Base-by-base conservation (phyloP, 53 echinoderm and acorn worm species). In the Hippasteria phrygiana region DNA sequence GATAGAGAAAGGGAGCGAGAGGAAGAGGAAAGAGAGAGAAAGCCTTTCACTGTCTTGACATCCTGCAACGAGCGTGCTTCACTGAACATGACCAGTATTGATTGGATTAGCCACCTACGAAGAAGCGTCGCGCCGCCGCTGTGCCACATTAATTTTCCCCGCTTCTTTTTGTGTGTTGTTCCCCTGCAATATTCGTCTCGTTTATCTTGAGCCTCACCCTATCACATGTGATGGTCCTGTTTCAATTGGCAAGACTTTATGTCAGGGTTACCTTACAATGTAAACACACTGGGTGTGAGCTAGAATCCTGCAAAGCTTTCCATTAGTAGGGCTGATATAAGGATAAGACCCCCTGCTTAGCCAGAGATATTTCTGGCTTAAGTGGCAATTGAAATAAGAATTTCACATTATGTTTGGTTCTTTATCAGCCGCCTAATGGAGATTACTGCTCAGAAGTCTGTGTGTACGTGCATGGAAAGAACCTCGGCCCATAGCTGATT, bases 81-180 rank as follows among this genome's bases (percentile, higher is more conserved):
- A 41, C 73, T 43, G 73, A 73, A 43, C 73, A 73, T 73, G 73
- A 42, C 73, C 43, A 43, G 28, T 43, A 40, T 43, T 73, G 73
- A 73, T 73, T 73, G 73, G 43, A 73, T 73, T 73, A 73, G 73
- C 73, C 73, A 73, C 73, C 43, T 73, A 40, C 42, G 20, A 73
- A 1, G 73, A 73, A 73, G 11, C 24, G 43, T 41, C 43, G 73
- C 22, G 40, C 41, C 43, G 35, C 1, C n/a, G 73, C 73, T 24
- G 73, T 42, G 73, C 26, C 41, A 73, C 73, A 42, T 73, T 73
- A 41, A 8, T 73, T 73, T 32, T 42, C 43, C 73, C 3, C 22
- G 41, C 22, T 39, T 73, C 26, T 73, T 39, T 43, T 10, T n/a
- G n/a, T n/a, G n/a, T n/a, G n/a, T n/a, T n/a, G n/a, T n/a, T 24